phyloP scores from a whole-genome alignment of 1,140 invertebrate genomes.

The Ylistrum balloti region DNA sequence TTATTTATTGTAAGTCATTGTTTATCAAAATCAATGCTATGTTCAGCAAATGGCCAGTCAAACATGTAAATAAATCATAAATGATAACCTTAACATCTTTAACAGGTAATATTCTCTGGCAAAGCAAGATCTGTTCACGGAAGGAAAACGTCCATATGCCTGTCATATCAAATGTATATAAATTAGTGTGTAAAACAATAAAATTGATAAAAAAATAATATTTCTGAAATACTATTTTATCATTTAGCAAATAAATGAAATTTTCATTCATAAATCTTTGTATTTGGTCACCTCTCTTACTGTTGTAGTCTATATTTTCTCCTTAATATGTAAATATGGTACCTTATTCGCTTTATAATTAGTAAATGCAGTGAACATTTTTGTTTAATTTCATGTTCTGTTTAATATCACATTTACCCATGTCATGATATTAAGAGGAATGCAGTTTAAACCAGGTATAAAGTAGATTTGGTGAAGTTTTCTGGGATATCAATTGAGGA shows the following conservation, averaged over 20 bases:
- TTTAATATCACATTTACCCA: not conserved
- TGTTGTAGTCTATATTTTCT: not conserved
- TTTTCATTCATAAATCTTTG: not conserved
- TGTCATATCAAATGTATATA: too few species aligned
- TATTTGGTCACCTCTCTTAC: not conserved
- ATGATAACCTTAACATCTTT: too few species aligned
- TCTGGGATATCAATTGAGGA: too few species aligned
- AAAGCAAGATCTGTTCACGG: too few species aligned
- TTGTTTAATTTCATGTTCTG: not conserved
- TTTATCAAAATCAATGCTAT: too few species aligned
- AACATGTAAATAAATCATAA: too few species aligned
- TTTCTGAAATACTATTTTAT: not conserved
- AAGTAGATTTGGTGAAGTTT: not conserved
- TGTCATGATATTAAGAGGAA: not conserved
- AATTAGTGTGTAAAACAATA: conserved; percentile 8
- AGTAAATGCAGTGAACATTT: too few species aligned
- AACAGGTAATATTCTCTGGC: too few species aligned
- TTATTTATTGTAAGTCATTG: too few species aligned
- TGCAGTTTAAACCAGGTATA: not conserved
- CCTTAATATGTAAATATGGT: not conserved
- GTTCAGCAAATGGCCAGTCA: too few species aligned
- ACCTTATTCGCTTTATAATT: too few species aligned
- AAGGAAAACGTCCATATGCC: too few species aligned
- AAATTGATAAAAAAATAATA: not conserved
- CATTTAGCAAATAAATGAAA: not conserved